A percentile compares a stretch with the other conserved stretches of the same genome.
Conservation (phyloP, 2,797 vertebrate species). For the Argentina silus region DNA sequence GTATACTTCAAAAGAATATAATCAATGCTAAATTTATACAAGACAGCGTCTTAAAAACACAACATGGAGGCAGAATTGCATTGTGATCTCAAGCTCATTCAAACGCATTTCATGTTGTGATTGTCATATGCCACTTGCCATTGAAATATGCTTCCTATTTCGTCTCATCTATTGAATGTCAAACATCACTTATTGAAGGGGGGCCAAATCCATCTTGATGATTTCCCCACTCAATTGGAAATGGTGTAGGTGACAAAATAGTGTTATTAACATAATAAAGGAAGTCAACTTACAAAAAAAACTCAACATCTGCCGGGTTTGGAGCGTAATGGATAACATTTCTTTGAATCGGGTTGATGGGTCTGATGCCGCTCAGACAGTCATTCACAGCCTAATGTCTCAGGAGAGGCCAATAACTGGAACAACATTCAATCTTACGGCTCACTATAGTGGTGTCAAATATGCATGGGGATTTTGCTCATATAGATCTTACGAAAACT, state of each 20-base stretch:
- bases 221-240: slow-evolving; percentile 76
- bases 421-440: slow-evolving; percentile 77
- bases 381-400: slow-evolving; percentile 76
- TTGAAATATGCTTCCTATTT: slow-evolving; percentile 72
- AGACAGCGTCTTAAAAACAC: slow-evolving; percentile 62
- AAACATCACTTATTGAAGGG: slow-evolving; percentile 71
- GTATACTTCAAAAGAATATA: slow-evolving; percentile 58
- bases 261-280: slow-evolving; percentile 80
- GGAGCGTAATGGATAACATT: slow-evolving; percentile 76
- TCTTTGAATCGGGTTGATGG: slow-evolving; percentile 80
- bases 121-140: slow-evolving; percentile 77
- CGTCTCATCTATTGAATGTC: slow-evolving; percentile 74
- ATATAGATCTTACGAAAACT: slow-evolving; percentile 56
- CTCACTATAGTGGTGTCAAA: slow-evolving; percentile 61
- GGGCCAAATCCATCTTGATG: slow-evolving; percentile 75
- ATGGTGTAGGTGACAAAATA: slow-evolving; percentile 75
- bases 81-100: slow-evolving; percentile 68
- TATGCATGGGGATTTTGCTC: slow-evolving; percentile 59
- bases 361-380: slow-evolving; percentile 77
- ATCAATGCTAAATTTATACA: slow-evolving; percentile 66
- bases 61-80: slow-evolving; percentile 60
- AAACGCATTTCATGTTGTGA: slow-evolving; percentile 66
- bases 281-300: slow-evolving; percentile 77
- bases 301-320: slow-evolving; percentile 77
- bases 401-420: slow-evolving; percentile 78